These are phyloP conservation scores for Chanos chanos DNA, from an alignment of 2,797 vertebrate species.

Conservation along the genomic window DNA sequence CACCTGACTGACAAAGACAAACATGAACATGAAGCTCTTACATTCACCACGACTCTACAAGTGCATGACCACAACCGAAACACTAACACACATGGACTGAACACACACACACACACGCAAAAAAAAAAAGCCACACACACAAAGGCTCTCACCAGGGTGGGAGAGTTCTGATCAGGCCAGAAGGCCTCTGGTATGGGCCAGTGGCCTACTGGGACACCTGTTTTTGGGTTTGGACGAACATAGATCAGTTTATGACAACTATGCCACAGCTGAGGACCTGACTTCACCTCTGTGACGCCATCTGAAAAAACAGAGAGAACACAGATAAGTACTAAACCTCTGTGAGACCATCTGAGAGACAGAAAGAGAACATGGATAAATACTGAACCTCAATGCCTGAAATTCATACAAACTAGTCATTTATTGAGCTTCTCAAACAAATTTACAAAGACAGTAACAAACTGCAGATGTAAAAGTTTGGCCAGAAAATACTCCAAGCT, in stretches of 20 bases:
- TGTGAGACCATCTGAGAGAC: no score
- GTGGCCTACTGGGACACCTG: slow-evolving; percentile 93
- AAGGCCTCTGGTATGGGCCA: slow-evolving; percentile 98
- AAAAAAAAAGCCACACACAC: neutral
- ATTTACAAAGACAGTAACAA: no score
- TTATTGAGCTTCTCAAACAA: no score
- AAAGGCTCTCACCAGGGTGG: slow-evolving; percentile 81
- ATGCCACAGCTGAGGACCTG: slow-evolving; percentile 86
- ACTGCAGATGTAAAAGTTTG: no score
- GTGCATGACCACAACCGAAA: no score
- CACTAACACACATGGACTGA: neutral
- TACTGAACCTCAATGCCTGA: no score
- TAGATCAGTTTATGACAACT: slow-evolving; percentile 98
- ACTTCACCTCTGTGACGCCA: slow-evolving; percentile 77
- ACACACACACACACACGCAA: neutral
- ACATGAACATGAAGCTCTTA: neutral
- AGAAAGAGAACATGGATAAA: no score
- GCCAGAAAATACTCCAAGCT: no score
- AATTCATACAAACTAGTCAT: no score
- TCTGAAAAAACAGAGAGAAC: slow-evolving; percentile 61
- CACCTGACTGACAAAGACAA: no score
- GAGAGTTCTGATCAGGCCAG: slow-evolving; percentile 97
- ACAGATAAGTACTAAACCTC: neutral
- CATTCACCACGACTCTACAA: neutral
- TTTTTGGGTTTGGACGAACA: slow-evolving; percentile 95